Conservation (phyloP, 2,113 vertebrate genomes). For the Rana temporaria region DNA sequence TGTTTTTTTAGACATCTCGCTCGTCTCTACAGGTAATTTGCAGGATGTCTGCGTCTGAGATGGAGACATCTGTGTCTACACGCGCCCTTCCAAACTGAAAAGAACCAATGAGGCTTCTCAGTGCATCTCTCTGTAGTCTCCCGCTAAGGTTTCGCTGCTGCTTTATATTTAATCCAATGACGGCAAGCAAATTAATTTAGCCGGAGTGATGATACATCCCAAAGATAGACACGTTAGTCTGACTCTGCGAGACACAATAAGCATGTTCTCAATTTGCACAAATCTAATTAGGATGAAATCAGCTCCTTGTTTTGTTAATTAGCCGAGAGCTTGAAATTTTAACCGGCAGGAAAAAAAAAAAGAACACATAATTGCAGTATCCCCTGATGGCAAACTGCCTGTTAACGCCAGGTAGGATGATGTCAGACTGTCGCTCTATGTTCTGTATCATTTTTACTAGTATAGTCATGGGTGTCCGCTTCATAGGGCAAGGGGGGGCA, state of each 20-base stretch:
- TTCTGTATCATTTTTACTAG: too few species aligned
- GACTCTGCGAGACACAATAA: neutral
- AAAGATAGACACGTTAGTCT: neutral
- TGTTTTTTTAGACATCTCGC: too few species aligned
- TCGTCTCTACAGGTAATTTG: too few species aligned
- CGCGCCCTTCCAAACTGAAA: too few species aligned
- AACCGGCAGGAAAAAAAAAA: neutral
- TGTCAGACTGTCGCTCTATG: too few species aligned
- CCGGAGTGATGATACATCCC: neutral
- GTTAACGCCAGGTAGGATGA: neutral
- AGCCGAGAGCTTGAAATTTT: neutral
- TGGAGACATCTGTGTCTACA: too few species aligned
- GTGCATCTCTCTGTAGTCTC: neutral
- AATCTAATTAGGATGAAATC: constrained; percentile 34
- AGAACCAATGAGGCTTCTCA: neutral
- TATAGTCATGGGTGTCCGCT: too few species aligned
- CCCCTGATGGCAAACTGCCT: neutral
- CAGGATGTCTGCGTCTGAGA: too few species aligned
- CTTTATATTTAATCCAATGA: constrained; percentile 9
- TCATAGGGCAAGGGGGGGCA: too few species aligned
- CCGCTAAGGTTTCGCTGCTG: neutral
- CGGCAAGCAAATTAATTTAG: neutral
- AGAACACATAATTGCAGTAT: neutral
- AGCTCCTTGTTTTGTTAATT: constrained; percentile 9
- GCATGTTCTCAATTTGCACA: constrained; percentile 1